A percentile compares a stretch with the other conserved stretches of the same genome.
phyloP scores from a whole-genome alignment of 2,888 invertebrate genomes.

The Amphipyra tragopoginis region DNA sequence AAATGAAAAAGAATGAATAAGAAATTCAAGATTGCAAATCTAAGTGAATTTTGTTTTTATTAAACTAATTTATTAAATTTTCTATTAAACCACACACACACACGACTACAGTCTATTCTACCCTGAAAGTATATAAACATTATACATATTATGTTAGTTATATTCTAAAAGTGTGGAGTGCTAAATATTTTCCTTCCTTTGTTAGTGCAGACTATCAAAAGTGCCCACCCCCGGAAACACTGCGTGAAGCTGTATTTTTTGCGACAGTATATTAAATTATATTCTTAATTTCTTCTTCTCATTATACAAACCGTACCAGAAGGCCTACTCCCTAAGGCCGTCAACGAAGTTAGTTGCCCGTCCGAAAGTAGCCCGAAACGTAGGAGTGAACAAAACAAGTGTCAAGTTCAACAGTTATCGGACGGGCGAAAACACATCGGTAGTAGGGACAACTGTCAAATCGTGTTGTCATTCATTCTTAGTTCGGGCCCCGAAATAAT shows the following conservation, averaged over 20 bases:
- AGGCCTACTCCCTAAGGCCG: no score
- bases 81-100: conserved; percentile 31
- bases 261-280: neutral
- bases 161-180: conserved; percentile 20
- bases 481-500: no score
- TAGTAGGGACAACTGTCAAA: no score
- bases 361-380: no score
- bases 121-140: conserved; percentile 43
- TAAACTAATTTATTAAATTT: neutral
- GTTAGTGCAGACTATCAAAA: conserved; percentile 13
- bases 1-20: neutral
- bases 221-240: conserved; percentile 23
- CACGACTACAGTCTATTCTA: conserved; percentile 38
- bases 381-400: no score
- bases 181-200: conserved; percentile 4
- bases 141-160: conserved; percentile 37
- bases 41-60: conserved; percentile 3
- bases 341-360: no score
- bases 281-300: no score
- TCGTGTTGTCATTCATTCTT: no score
- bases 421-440: no score
- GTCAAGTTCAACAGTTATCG: no score
- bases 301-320: no score
- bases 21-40: neutral
- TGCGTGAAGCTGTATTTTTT: conserved; percentile 12